Evolutionary conservation across 2,797 vertebrate genomes (phyloP).

Genomic region (Bryconaethiops microstoma): DNA sequence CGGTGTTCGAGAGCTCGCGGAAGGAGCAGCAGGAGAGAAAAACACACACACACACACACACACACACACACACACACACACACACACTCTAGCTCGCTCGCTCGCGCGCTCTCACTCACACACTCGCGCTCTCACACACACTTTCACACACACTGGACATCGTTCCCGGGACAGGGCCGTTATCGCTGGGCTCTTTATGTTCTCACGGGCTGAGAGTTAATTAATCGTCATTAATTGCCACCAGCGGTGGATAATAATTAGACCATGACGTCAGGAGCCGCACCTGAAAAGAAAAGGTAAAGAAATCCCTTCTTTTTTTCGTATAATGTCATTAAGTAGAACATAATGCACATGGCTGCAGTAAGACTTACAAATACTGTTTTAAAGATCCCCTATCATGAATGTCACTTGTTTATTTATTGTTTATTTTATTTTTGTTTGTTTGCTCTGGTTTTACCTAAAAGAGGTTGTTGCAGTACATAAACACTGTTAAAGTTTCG

Average conservation of each 20-base stretch:
- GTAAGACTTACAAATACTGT: no score
- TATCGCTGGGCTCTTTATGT: not conserved
- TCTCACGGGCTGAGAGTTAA: not conserved
- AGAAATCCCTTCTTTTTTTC: not conserved
- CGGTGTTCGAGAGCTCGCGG: no score
- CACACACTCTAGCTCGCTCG: no score
- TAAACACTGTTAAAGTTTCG: no score
- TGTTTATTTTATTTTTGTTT: no score
- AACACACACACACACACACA: no score
- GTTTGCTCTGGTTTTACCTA: not conserved
- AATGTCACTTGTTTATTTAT: no score
- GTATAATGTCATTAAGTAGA: not conserved
- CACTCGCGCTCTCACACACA: not conserved
- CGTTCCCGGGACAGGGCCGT: not conserved
- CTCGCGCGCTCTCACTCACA: no score
- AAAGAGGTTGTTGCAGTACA: no score
- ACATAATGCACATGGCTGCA: not conserved
- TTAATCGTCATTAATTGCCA: not conserved
- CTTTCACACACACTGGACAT: not conserved
- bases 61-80: no score
- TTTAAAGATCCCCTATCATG: no score
- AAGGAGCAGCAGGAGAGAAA: no score
- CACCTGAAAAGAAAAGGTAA: slow-evolving; percentile 93
- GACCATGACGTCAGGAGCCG: slow-evolving; percentile 67
- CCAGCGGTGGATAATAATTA: slow-evolving; percentile 74